These are phyloP conservation scores for Menidia menidia DNA, from an alignment of 2,797 vertebrate genomes.

Conservation along the genomic window DNA sequence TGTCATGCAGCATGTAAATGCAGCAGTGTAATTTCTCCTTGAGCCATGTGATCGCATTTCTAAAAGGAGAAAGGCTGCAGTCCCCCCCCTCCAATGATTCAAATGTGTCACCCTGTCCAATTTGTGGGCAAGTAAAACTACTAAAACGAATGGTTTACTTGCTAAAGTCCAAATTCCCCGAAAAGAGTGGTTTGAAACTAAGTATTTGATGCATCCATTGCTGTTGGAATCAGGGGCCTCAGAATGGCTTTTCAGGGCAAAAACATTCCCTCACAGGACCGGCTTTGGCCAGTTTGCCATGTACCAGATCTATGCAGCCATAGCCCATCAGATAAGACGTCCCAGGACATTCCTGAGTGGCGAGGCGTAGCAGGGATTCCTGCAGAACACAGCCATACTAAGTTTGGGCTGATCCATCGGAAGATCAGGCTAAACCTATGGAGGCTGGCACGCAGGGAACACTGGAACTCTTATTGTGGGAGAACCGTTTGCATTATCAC, in stretches of 20 bases:
- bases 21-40: background rate
- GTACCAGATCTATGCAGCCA: slow-evolving; percentile 16
- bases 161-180: background rate
- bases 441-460: slow-evolving; percentile 22
- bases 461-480: slow-evolving; percentile 36
- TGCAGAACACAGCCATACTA: slow-evolving; percentile 44
- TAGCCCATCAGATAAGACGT: slow-evolving; percentile 76
- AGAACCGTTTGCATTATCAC: slow-evolving; percentile 27
- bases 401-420: slow-evolving; percentile 60
- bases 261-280: slow-evolving; percentile 39
- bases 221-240: slow-evolving; percentile 7
- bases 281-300: slow-evolving; percentile 50
- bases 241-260: slow-evolving; percentile 24
- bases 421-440: slow-evolving; percentile 52
- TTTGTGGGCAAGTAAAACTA: background rate
- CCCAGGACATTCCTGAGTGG: slow-evolving; percentile 70
- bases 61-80: background rate
- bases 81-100: too few relatives aligned
- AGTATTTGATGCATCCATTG: slow-evolving; percentile 26
- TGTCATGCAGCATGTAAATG: slow-evolving; percentile 13
- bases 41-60: background rate
- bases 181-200: background rate
- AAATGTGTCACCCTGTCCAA: too few relatives aligned
- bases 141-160: background rate
- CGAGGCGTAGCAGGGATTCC: slow-evolving; percentile 27